phyloP scores from a whole-genome alignment of 2,888 invertebrate species.

The Hemithea aestivaria region DNA sequence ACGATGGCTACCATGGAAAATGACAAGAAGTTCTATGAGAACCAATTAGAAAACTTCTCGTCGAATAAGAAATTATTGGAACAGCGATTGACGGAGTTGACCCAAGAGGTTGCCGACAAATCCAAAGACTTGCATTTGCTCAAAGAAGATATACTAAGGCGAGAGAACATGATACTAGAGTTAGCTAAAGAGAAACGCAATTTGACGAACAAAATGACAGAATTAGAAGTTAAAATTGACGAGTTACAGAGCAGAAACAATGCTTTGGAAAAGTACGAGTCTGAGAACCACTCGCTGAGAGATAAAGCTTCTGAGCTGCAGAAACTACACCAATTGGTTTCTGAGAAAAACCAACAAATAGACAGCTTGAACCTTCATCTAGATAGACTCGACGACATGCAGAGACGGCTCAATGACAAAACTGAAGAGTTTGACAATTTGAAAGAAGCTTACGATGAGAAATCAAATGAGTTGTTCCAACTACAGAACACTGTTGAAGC shows the following conservation, averaged over 20 bases:
- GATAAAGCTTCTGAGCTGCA: constrained; percentile 70
- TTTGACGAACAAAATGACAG: constrained; percentile 66
- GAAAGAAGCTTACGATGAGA: constrained; percentile 68
- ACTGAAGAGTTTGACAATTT: constrained; percentile 67
- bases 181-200: constrained; percentile 79
- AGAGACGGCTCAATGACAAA: constrained; percentile 72
- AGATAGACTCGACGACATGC: constrained; percentile 68
- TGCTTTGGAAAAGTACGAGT: constrained; percentile 55
- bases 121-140: constrained; percentile 73
- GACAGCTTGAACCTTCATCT: constrained; percentile 72
- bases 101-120: constrained; percentile 74
- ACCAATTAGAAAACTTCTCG: constrained; percentile 73
- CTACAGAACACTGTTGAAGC: constrained; percentile 58
- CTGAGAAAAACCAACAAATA: constrained; percentile 77
- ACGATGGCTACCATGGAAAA: constrained; percentile 73
- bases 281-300: constrained; percentile 67
- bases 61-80: constrained; percentile 75
- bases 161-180: constrained; percentile 79
- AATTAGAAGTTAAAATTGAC: constrained; percentile 71
- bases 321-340: constrained; percentile 73
- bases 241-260: constrained; percentile 67
- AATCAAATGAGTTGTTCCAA: constrained; percentile 63
- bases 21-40: constrained; percentile 78
- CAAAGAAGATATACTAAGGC: constrained; percentile 76
- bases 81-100: constrained; percentile 78